Evolutionary conservation across 2,888 invertebrate species (phyloP).

Genomic region (Nesidiocoris tenuis): DNA sequence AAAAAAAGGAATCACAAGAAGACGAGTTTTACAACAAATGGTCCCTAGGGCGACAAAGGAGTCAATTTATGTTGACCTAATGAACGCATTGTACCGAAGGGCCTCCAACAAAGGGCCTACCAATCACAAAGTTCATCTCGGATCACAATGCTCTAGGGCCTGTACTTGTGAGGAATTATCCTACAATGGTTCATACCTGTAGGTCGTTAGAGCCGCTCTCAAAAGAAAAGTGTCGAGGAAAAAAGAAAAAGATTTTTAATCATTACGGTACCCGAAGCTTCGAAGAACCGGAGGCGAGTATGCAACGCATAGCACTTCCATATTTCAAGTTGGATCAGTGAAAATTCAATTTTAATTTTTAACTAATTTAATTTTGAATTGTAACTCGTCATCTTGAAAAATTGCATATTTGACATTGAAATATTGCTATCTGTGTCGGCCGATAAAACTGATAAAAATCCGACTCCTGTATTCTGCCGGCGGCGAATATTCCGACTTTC

Average conservation of each 20-base stretch:
- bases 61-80: constrained; percentile 37
- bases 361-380: no score
- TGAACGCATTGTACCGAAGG: constrained; percentile 22
- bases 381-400: no score
- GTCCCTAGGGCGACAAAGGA: constrained; percentile 18
- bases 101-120: constrained; percentile 4
- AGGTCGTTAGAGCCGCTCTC: no score
- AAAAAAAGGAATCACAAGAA: neutral
- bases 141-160: neutral
- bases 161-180: neutral
- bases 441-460: neutral
- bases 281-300: no score
- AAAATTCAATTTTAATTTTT: no score
- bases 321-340: no score
- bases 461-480: neutral
- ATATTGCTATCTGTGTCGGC: no score
- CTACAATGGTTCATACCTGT: neutral
- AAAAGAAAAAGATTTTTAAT: no score
- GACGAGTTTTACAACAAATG: constrained; percentile 5
- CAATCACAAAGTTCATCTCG: constrained; percentile 19
- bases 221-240: no score
- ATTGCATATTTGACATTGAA: no score
- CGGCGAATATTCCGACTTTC: neutral
- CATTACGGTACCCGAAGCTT: no score
- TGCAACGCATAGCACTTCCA: no score